Evolutionary conservation across 2,888 invertebrate genomes (phyloP), one percentile per base, ranked within the genome.

Genomic region (Yponomeuta cagnagella): DNA sequence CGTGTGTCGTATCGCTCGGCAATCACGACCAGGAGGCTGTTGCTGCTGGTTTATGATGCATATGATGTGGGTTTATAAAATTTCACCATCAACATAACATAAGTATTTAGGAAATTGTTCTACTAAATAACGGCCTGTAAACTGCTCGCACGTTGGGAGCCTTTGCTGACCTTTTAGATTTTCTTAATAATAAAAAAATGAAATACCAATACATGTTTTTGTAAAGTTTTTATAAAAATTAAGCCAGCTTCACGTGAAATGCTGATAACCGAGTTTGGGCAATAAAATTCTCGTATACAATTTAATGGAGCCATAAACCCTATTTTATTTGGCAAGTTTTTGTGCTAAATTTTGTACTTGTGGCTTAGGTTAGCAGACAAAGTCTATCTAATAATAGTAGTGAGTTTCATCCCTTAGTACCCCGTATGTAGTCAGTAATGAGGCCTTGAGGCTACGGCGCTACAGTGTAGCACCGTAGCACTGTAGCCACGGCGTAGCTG

Each of bases 381-480:
- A 52, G 12, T 12, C 15, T 15, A 15, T 58, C 43, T 43, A 43
- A 43, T 43, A 73, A 73, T 71, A 70, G 70, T 73, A 70, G 65
- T 30, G 69, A 64, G 52, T 58, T 58, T 15, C 52, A 58, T 58
- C 52, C 15, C 15, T 12, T 58, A 58, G 15, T 15, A 10, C 12
- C 23, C 37, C 67, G 67, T 23, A 23, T 23, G 23, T 67, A 68
- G 52, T 23, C 33, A 48, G 48, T 70, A 73, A 72, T 70, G 72
- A 73, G 70, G 69, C 33, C 71, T 66, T 48, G 71, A 63, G 70
- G 72, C 73, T 63, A 71, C 68, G 72, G 43, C 64, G 70, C 68
- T 70, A 65, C 68, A 23, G 30, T 31, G 68, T 71, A 71, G 71
- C 63, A 15, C 12, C 69, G 68, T 71, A 31, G 70, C 63, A 37